Conservation (phyloP, 2,797 vertebrate species). For the Vespertilio murinus region DNA sequence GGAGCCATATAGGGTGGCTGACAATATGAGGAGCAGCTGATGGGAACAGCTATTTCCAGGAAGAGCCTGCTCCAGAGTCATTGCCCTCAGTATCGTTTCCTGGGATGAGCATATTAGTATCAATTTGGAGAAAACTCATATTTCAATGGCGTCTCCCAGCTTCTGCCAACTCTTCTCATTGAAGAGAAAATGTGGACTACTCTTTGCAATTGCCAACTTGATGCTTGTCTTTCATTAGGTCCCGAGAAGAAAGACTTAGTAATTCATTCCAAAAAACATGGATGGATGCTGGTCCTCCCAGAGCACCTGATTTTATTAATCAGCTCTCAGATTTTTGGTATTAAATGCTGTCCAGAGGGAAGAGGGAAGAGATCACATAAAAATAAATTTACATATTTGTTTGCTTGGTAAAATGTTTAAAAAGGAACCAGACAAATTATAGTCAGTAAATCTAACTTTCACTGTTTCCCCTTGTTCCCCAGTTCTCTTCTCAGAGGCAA, state of each 20-base stretch:
- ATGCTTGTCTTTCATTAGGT: not conserved
- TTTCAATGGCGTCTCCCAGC: not conserved
- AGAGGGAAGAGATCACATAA: not conserved
- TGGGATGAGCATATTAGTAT: not conserved
- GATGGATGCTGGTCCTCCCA: not conserved
- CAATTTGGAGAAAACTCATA: not conserved
- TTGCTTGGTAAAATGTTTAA: not conserved
- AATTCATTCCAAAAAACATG: not conserved
- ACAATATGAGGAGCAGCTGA: not conserved
- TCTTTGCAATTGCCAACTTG: not conserved
- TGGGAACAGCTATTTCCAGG: not conserved
- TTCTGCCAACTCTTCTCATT: not conserved
- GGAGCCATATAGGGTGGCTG: not conserved
- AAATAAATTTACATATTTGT: not conserved
- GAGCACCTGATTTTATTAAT: not conserved
- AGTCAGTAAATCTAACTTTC: not conserved
- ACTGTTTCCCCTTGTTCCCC: too few relatives aligned
- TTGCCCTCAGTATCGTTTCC: not conserved
- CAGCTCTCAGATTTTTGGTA: not conserved
- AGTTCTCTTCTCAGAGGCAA: not conserved
- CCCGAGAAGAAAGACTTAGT: slow-evolving; percentile 10
- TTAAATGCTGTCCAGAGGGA: not conserved
- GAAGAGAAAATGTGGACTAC: not conserved
- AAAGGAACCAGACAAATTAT: not conserved
- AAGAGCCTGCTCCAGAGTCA: not conserved